Conservation (phyloP, 1,140 invertebrate species). For the Solenopsis invicta region DNA sequence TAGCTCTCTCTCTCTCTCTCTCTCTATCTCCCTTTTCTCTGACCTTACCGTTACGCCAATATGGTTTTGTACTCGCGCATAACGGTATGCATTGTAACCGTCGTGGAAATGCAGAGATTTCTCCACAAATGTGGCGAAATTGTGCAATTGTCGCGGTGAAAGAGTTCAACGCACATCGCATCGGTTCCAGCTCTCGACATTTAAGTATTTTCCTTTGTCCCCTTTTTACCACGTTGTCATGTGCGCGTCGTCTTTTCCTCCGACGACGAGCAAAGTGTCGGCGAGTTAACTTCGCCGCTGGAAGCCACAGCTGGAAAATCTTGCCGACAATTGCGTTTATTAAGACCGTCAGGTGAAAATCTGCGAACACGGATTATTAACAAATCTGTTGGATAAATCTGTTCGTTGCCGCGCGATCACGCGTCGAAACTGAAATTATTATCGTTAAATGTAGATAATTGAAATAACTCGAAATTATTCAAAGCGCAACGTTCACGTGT, state of each 20-base stretch:
- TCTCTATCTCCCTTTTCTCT: constrained; percentile 53
- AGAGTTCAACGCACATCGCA: not conserved
- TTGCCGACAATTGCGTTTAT: not conserved
- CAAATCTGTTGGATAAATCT: not conserved
- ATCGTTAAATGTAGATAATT: not conserved
- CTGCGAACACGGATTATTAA: not conserved
- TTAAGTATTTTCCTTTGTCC: not conserved
- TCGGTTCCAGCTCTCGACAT: not conserved
- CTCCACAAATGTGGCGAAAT: not conserved
- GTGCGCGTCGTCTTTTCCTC: constrained; percentile 6
- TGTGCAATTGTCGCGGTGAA: not conserved
- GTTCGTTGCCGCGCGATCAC: not conserved
- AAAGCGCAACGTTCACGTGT: too few species aligned
- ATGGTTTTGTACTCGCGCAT: constrained; percentile 59
- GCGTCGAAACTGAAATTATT: not conserved
- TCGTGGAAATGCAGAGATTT: constrained; percentile 24
- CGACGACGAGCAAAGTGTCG: not conserved
- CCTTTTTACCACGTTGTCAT: constrained; percentile 28
- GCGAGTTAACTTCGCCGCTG: constrained; percentile 40
- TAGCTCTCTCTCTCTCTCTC: too few species aligned
- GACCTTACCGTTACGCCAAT: constrained; percentile 72
- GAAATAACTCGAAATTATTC: not conserved
- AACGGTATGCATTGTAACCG: constrained; percentile 70
- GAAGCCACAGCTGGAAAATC: constrained; percentile 39
- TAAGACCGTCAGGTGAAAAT: constrained; percentile 33